Percentiles rank a stretch among this genome's conserved stretches.
phyloP scores from a whole-genome alignment of 1,140 invertebrate genomes.

The Cydia fagiglandana region DNA sequence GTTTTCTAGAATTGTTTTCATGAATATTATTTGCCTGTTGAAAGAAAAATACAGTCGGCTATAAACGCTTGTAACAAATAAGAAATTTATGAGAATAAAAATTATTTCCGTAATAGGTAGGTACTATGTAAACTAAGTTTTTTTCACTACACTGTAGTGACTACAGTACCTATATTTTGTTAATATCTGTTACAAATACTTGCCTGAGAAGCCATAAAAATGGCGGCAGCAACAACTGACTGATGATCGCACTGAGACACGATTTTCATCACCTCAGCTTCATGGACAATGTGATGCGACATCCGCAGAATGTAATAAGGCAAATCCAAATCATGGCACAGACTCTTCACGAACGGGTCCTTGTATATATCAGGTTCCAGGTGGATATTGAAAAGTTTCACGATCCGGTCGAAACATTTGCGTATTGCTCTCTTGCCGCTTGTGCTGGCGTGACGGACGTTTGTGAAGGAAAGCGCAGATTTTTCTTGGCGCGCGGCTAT shows the following conservation, averaged over 20 bases:
- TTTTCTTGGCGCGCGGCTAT: neutral
- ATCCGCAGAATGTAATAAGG: neutral
- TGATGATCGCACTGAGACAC: neutral
- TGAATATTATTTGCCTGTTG: no score
- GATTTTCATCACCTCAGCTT: neutral
- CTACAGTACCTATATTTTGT: no score
- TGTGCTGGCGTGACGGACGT: neutral
- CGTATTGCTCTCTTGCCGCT: neutral
- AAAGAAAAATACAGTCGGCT: no score
- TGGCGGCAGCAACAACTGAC: neutral
- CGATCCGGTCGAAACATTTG: neutral
- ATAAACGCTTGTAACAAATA: no score
- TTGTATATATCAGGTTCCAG: neutral
- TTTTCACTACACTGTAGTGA: no score
- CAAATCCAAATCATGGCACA: neutral
- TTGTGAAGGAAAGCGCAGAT: neutral
- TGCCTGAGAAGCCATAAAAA: constrained; percentile 5
- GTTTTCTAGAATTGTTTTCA: no score
- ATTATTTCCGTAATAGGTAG: no score
- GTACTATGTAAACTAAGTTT: no score
- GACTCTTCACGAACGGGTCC: neutral
- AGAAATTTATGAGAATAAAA: no score
- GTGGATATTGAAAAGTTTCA: neutral
- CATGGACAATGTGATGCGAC: neutral
- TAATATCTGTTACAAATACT: neutral